Evolutionary conservation across 2,113 vertebrate species (phyloP), one percentile per base, ranked within the genome.

Genomic region (Semicossyphus pulcher): DNA sequence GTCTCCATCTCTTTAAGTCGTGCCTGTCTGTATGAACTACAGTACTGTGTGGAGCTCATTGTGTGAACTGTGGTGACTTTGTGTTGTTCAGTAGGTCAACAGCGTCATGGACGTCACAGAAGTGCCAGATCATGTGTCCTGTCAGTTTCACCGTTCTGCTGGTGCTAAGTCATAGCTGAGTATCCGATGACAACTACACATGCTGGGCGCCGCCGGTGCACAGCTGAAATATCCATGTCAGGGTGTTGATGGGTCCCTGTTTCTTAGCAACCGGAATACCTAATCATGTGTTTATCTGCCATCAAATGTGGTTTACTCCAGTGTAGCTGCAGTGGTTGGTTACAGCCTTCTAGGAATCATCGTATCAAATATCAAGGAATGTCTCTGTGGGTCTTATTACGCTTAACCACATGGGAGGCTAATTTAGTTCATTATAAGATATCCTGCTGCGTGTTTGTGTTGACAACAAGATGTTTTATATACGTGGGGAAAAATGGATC

Each of bases 161-260:
- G 75, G 66, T 70, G 83, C 69, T 36, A 83, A 83, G 78, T 89
- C 81, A 73, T 68, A 73, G 72, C 72, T 28, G 44, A 64, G 84
- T 88, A 66, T 92, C 89, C 68, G 71, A 84, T 92, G 76, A 89
- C 88, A 80, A 84, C 83, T 89, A 83, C 83, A 74, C 82, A 87
- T 77, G 70, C 76, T 37, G 48, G 39, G 60, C 58, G 72, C 72
- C 1, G 26, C 60, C 3, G 7, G 56, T 65, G 69, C 72, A 81
- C 82, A 85, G 86, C 80, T 88, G 73, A 88, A 86, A 88, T 85
- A 88, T 83, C 83, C 74, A 70, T 86, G 83, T 84, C 88, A 65
- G 62, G 58, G 75, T 87, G 76, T 84, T 78, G 67, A 90, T 84
- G 74, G 76, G 72, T 67, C 29, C 25, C 66, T 74, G 88, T 90